Evolutionary conservation across 2,113 vertebrate species (phyloP).

Genomic region (Elephas maximus): DNA sequence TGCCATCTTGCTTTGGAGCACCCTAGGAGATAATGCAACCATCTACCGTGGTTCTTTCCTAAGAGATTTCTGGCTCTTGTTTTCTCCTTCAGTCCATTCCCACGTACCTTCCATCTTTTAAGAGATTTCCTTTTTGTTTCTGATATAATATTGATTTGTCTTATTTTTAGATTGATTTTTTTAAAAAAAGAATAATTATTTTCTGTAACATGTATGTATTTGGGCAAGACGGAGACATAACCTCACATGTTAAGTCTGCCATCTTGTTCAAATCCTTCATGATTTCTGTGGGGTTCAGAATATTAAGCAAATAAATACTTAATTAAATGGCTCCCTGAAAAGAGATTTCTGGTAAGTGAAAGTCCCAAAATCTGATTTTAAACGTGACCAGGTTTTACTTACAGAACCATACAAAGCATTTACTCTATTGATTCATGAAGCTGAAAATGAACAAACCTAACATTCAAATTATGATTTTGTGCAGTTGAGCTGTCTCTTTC

Average conservation of each 20-base stretch:
- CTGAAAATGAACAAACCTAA: constrained; percentile 89
- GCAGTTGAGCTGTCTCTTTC: constrained; percentile 86
- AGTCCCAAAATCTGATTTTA: constrained; percentile 79
- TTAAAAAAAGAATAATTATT: background rate
- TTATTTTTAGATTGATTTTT: background rate
- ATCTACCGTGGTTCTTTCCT: background rate
- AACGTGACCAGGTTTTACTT: constrained; percentile 85
- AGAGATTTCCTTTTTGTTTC: background rate
- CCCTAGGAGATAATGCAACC: background rate
- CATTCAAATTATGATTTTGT: constrained; percentile 87
- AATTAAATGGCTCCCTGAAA: constrained; percentile 58
- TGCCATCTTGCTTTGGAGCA: background rate
- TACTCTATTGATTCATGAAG: constrained; percentile 85
- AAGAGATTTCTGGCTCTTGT: background rate
- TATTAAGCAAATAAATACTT: constrained; percentile 59
- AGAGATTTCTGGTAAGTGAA: constrained; percentile 60
- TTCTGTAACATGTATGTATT: background rate
- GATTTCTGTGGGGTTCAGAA: background rate
- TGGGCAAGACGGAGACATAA: background rate
- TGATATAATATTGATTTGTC: background rate
- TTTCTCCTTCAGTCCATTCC: background rate
- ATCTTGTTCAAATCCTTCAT: background rate
- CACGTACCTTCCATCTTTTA: background rate
- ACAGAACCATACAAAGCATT: constrained; percentile 75
- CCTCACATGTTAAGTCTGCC: background rate